Evolutionary conservation across 2,113 vertebrate species (phyloP).

Genomic region (Myotis brandtii): DNA sequence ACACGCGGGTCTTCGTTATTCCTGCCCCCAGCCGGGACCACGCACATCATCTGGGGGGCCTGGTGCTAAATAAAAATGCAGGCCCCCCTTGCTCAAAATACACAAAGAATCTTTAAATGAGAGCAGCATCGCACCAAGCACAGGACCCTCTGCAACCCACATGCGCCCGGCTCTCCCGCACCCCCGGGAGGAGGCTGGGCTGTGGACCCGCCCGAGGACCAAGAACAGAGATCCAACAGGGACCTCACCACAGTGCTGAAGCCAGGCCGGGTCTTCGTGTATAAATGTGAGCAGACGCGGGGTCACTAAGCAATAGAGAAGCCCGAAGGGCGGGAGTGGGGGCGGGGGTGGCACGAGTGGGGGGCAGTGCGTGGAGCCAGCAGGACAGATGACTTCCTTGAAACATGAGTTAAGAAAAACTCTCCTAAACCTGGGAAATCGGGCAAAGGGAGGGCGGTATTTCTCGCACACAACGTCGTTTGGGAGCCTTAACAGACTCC

Average conservation of each 20-base stretch:
- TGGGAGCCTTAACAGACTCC: not conserved
- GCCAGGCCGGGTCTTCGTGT: not conserved
- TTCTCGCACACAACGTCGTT: not conserved
- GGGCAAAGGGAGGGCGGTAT: not conserved
- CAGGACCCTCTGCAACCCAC: rapidly evolving
- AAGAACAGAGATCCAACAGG: not conserved
- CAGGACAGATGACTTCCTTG: not conserved
- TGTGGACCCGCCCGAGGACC: not conserved
- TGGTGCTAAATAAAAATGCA: not conserved
- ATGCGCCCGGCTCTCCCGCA: rapidly evolving
- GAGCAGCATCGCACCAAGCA: not conserved
- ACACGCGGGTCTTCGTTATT: not conserved
- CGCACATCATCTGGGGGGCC: rapidly evolving
- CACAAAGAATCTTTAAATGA: not conserved
- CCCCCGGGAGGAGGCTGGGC: no score
- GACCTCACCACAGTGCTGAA: rapidly evolving
- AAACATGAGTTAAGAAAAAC: not conserved
- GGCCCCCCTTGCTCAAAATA: not conserved
- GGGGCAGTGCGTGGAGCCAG: not conserved
- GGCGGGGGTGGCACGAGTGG: rapidly evolving
- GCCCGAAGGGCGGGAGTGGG: not conserved
- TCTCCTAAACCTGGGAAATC: not conserved
- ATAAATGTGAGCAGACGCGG: not conserved
- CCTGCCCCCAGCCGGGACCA: not conserved
- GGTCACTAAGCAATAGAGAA: not conserved